Evolutionary conservation across 2,888 invertebrate species (phyloP), one percentile per base, ranked within the genome.

Genomic region (Parochlus steinenii): DNA sequence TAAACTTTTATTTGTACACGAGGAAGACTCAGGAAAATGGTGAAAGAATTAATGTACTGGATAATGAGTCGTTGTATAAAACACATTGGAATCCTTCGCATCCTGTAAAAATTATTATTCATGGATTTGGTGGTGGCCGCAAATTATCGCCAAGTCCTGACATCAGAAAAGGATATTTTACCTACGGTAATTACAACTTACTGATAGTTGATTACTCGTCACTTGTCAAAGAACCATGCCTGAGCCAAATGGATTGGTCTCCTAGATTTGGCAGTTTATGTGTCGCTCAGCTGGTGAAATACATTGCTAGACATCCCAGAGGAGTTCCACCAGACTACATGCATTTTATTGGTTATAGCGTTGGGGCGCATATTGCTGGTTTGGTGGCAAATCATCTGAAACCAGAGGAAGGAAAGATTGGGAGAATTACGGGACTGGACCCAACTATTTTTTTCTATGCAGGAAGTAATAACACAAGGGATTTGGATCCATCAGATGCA

Each of bases 111-210:
- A 67, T 92, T 15, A 74, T 92, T 29, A 81, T 90, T 12, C 90
- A 90, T 49, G 90, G 90, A 5, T 90, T 92, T 48, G 85, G 86
- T 0, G 86, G 85, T 0, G 85, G 86, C 1, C 62, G 83, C 41
- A 73, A 78, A 51, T 62, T 77, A 20, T 75, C 81, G 1, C 86
- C 86, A 0, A 85, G 83, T 51, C 83, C 85, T 0, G 83, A 85
- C 50, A 69, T 86, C 61, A 65, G 85, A 33, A 74, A 79, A 51
- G 86, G 83, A 0, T 86, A 81, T 54, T 86, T 85, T 53, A 63
- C 68, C 23, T 64, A 69, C 39, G 83, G 85, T 29, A 71, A 82
- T 47, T 85, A 83, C 55, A 86, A 86, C 49, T 75, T 86, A 37
- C 73, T 86, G 46, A 81, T 86, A 36, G 83, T 83, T n/a, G 83